phyloP scores from a whole-genome alignment of 1,140 invertebrate genomes.

The Procambarus virginalis region DNA sequence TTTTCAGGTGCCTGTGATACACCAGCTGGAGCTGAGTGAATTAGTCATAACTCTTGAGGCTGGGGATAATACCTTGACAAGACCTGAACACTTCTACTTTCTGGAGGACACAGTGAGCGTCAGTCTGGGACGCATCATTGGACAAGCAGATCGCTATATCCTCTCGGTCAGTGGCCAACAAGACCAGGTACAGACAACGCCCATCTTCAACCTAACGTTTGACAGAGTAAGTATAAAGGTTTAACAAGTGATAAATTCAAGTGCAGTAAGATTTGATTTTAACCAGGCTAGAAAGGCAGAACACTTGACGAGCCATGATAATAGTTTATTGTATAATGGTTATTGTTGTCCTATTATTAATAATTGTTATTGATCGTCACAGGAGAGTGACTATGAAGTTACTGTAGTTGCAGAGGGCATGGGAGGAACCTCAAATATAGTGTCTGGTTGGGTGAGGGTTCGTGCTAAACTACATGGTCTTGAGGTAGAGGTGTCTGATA shows the following conservation, averaged over 20 bases:
- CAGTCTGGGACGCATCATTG: background rate
- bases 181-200: constrained; percentile 8
- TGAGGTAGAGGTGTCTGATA: background rate
- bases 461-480: background rate
- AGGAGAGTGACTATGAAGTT: constrained; percentile 52
- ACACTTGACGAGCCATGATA: too few species aligned
- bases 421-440: constrained; percentile 9
- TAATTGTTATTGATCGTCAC: background rate
- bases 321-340: background rate
- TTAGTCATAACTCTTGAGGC: background rate
- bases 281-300: too few species aligned
- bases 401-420: background rate
- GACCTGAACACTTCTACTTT: constrained; percentile 14
- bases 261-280: background rate
- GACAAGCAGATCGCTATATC: background rate
- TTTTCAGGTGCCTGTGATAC: constrained; percentile 10
- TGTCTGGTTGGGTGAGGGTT: constrained; percentile 28
- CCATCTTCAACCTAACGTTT: constrained; percentile 12
- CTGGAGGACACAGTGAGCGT: constrained; percentile 18
- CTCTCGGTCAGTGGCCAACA: background rate
- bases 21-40: background rate
- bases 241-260: background rate
- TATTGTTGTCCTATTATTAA: background rate
- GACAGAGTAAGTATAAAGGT: background rate
- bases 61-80: background rate